Evolutionary conservation across 2,888 invertebrate species (phyloP), one percentile per base, ranked within the genome.

Genomic region (Agapetus fuscipes): DNA sequence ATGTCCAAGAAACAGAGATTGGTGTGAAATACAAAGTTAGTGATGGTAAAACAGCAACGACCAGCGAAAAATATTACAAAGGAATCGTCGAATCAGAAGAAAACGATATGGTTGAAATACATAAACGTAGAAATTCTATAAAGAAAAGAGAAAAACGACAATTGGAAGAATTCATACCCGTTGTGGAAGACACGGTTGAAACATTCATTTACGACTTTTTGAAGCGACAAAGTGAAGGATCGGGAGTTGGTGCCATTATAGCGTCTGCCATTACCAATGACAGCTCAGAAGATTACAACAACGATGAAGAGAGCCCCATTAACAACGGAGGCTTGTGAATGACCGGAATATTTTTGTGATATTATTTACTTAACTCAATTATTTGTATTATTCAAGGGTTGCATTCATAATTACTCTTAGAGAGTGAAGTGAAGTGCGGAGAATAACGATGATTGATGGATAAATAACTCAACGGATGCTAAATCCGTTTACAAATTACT

Each of bases 1-100:
- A 70, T 56, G 62, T 74, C 45, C 71, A 74, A 53, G 76, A 76
- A 59, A 58, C 74, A 4, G 70, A 75, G 53, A 42, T 76, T 28
- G 71, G 72, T 17, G 68, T 69, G 26, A 68, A 72, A 50, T 77
- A 74, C 49, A 71, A 75, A 44, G 72, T 77, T 2, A 71, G 69
- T 38, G 69, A 72, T 44, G 68, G 67, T 10, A 62, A 67, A 45
- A 61, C 70, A 3, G 65, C 65, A 7, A 70, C 72, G 2, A 70
- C 72, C 1, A 54, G 66, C 42, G 76, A 76, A 54, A 62, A 69
- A 50, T 77, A 77, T 52, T 65, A 68, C 52, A 75, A 74, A 56
- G 76, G 76, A 7, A 71, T 75, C 37, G 76, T 77, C 2, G 75
- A 76, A 41, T 68, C 61, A 45, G 74, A 68, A 17, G 51, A 53